Base-by-base conservation (phyloP, 1,140 invertebrate genomes). In the Halesus radiatus region DNA sequence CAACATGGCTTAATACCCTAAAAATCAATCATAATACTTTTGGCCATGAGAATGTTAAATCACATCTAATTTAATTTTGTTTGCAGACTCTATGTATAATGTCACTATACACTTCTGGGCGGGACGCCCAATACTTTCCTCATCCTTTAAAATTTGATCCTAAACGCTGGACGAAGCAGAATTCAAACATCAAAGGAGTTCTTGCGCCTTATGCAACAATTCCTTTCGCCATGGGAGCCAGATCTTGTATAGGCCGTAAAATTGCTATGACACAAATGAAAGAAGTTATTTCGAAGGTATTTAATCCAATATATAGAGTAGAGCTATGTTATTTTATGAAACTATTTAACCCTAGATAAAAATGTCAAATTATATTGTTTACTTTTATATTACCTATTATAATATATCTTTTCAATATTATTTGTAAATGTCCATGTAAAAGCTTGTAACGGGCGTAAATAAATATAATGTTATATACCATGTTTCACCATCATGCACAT, bases 161-260 rank as follows among this genome's bases (percentile, higher is more conserved):
- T 0, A 93, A 94, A 84, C 89, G 97, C 32, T 98, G 97, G 97
- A 85, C 90, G 8, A 90, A 91, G 80, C 84, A 90, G 54, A 84
- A 87, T 56, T 91, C 89, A 80, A 87, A 85, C 66, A 88, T 89
- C 29, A 80, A 86, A 26, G 88, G 85, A 3, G 90, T 91, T 2
- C 86, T 88, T 75, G 88, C 92, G 80, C 88, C 93, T 1, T 91
- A 93, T 84, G 95, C 94, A n/a, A 93, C 91, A 73, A 84, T 97
- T 37, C 96, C 96, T 1, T 98, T 97, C 88, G 95, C 95, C 6
- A 90, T 96, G 74, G 96, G 96, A 2, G 90, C 92, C 5, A 91
- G 96, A 80, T 94, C 94, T 18, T 97, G 96, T 86, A 92, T 97
- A 68, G 96, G 96, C 0, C 92, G 92, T 83, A 94, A 94, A 84